Conservation (phyloP, 1,140 invertebrate genomes). For the Sycobia sp. region DNA sequence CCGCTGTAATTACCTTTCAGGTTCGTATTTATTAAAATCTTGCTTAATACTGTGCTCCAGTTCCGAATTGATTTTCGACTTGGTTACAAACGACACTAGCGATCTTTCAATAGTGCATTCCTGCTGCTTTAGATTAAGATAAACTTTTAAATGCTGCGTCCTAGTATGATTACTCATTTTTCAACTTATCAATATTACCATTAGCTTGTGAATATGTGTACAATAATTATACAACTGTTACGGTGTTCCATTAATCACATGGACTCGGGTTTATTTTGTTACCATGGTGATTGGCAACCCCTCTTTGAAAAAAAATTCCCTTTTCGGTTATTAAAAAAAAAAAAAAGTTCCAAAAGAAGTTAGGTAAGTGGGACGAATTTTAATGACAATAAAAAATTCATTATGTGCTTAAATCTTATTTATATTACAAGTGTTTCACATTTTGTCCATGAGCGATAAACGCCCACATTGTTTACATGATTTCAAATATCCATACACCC, state of each 20-base stretch:
- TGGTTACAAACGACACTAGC: conserved; percentile 43
- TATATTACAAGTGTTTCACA: conserved; percentile 36
- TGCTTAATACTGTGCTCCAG: conserved; percentile 41
- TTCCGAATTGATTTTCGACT: conserved; percentile 48
- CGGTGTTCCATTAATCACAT: background rate
- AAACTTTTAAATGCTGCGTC: conserved; percentile 38
- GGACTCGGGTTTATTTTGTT: conserved; percentile 9
- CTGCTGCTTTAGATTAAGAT: conserved; percentile 52
- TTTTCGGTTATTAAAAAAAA: no score
- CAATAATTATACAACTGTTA: background rate
- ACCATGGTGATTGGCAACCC: conserved; percentile 13
- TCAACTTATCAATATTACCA: background rate
- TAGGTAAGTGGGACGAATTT: background rate
- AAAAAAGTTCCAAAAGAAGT: no score
- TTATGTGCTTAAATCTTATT: conserved; percentile 14
- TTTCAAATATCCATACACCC: conserved; percentile 32
- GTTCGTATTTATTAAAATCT: conserved; percentile 36
- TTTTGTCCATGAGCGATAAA: conserved; percentile 23
- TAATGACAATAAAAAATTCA: conserved; percentile 7
- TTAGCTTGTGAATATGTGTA: background rate
- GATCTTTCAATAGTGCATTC: conserved; percentile 51
- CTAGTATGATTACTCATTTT: conserved; percentile 20
- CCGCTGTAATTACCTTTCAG: conserved; percentile 47
- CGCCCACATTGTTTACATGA: conserved; percentile 24
- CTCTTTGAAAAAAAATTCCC: no score